These are phyloP conservation scores for Gila robusta DNA, from an alignment of 2,797 vertebrate species.

Conservation along the genomic window DNA sequence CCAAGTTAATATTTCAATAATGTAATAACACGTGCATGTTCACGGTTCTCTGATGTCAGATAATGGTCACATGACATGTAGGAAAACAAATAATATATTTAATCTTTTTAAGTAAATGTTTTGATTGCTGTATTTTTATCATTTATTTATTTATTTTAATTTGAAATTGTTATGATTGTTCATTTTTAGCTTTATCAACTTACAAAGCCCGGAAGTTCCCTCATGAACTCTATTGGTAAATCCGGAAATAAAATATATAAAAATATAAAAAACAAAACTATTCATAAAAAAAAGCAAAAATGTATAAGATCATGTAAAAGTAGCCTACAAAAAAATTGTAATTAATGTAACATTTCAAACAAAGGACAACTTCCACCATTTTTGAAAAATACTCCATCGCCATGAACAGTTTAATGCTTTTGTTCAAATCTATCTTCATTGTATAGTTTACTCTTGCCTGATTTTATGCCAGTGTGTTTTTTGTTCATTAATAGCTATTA, in stretches of 20 bases:
- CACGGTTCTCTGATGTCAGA: background rate
- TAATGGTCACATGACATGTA: background rate
- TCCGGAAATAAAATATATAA: too few species aligned
- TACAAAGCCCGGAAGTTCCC: background rate
- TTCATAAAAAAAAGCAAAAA: too few species aligned
- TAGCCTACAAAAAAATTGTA: background rate
- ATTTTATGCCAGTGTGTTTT: background rate
- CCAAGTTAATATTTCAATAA: background rate
- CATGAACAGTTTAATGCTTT: background rate
- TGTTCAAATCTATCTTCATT: background rate
- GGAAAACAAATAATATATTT: background rate
- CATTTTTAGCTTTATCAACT: background rate
- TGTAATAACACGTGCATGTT: background rate
- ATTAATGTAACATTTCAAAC: background rate
- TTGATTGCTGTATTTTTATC: background rate
- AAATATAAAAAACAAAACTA: background rate
- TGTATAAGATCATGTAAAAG: background rate
- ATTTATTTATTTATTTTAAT: background rate
- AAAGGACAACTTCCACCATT: background rate
- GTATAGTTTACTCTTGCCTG: background rate
- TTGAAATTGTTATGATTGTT: background rate
- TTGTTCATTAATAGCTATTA: background rate
- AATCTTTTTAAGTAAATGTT: background rate
- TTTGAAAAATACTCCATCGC: background rate
- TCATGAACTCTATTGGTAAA: background rate